A percentile compares a stretch with the other conserved stretches of the same genome.
Evolutionary conservation across 2,888 invertebrate genomes (phyloP).

Genomic region (Sclerodermus sp.): DNA sequence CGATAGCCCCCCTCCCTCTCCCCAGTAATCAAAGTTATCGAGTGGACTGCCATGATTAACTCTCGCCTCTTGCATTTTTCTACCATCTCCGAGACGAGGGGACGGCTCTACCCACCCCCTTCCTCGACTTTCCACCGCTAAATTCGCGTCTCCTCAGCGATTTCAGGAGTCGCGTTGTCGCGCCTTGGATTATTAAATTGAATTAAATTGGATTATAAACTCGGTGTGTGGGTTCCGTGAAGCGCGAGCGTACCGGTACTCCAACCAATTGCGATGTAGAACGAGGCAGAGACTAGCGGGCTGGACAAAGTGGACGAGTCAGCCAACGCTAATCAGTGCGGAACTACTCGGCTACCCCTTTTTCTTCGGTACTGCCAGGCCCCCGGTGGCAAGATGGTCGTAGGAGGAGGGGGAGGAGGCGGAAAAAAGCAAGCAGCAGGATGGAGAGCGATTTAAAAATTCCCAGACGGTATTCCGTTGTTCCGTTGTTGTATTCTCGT

Average conservation of each 20-base stretch:
- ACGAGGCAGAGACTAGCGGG: conserved; percentile 2
- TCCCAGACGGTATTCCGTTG: not conserved
- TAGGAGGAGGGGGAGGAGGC: not conserved
- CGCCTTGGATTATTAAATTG: too few species aligned
- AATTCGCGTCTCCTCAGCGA: too few species aligned
- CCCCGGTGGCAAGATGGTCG: not conserved
- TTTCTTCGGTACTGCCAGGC: conserved; percentile 7
- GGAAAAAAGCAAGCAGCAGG: not conserved
- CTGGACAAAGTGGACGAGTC: conserved; percentile 30
- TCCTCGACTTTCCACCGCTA: too few species aligned
- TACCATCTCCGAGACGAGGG: not conserved
- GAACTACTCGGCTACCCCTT: conserved; percentile 21
- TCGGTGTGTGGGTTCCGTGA: too few species aligned
- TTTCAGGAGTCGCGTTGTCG: too few species aligned
- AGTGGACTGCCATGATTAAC: not conserved
- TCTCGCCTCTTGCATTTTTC: too few species aligned
- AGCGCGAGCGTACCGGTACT: too few species aligned
- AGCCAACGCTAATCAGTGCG: conserved; percentile 35
- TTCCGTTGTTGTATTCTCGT: not conserved
- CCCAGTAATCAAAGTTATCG: not conserved
- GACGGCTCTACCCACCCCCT: too few species aligned
- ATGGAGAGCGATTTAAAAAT: not conserved
- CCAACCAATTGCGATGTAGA: conserved; percentile 1
- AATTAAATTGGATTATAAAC: too few species aligned
- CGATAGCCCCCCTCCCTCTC: not conserved